phyloP scores from a whole-genome alignment of 2,113 vertebrate species.

The Halichoeres trimaculatus region DNA sequence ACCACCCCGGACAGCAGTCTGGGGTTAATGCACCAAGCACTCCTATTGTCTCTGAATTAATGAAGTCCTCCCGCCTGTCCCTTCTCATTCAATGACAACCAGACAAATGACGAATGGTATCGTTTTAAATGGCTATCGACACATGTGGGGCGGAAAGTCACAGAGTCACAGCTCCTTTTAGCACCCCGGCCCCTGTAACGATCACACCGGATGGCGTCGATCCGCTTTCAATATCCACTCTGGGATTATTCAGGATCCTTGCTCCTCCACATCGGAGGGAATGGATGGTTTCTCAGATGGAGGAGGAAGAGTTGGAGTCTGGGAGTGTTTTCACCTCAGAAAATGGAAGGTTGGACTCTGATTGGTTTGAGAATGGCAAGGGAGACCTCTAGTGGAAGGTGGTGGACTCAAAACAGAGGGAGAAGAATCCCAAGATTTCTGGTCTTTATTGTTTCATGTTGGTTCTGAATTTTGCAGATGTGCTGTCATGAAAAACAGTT shows the following conservation, averaged over 20 bases:
- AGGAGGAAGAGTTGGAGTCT: slow-evolving; percentile 41
- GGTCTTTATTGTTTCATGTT: not conserved
- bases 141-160: slow-evolving; percentile 50
- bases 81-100: slow-evolving; percentile 66
- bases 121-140: slow-evolving; percentile 65
- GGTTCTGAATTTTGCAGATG: too few species aligned
- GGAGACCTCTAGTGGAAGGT: slow-evolving; percentile 73
- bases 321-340: slow-evolving; percentile 56
- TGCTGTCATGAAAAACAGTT: not conserved
- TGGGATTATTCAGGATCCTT: slow-evolving; percentile 38
- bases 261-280: slow-evolving; percentile 41
- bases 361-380: slow-evolving; percentile 58
- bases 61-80: slow-evolving; percentile 73
- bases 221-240: slow-evolving; percentile 28
- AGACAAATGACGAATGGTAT: slow-evolving; percentile 67
- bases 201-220: slow-evolving; percentile 5
- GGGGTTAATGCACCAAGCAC: slow-evolving; percentile 79
- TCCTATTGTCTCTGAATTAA: slow-evolving; percentile 81
- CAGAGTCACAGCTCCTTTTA: slow-evolving; percentile 36
- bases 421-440: not conserved
- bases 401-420: not conserved
- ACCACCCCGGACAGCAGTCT: slow-evolving; percentile 67
- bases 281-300: slow-evolving; percentile 60
- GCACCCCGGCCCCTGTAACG: not conserved
- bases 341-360: slow-evolving; percentile 66